A percentile compares a stretch with the other conserved stretches of the same genome.
phyloP scores from a whole-genome alignment of 2,797 vertebrate genomes.

The Toxotes lorentzi region DNA sequence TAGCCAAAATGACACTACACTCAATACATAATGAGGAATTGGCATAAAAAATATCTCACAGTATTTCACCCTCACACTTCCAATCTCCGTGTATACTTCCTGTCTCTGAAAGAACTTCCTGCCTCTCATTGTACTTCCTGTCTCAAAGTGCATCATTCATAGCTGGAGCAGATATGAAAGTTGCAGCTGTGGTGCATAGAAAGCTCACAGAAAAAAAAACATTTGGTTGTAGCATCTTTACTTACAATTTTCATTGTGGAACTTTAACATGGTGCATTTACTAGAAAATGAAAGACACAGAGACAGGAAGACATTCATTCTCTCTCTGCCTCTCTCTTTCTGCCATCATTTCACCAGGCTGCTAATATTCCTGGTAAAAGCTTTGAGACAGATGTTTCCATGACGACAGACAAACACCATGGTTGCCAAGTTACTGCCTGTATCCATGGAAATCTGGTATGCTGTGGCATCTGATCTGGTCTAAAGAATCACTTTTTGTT shows the following conservation, averaged over 20 bases:
- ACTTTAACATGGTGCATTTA: not conserved
- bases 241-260: not conserved
- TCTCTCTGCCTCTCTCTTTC: not conserved
- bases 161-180: not conserved
- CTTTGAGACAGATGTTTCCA: conserved; percentile 65
- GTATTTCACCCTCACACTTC: not conserved
- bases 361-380: conserved; percentile 24
- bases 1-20: not conserved
- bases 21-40: not conserved
- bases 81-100: conserved; percentile 15
- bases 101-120: conserved; percentile 45
- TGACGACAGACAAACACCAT: conserved; percentile 72
- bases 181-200: not conserved
- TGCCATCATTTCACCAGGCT: conserved; percentile 25
- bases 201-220: not conserved
- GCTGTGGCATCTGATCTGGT: conserved; percentile 53
- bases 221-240: not conserved
- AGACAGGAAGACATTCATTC: not conserved
- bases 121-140: conserved; percentile 47
- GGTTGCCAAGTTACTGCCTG: conserved; percentile 72
- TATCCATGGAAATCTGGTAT: conserved; percentile 74
- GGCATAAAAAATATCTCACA: not conserved
- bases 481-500: conserved; percentile 32
- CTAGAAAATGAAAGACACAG: not conserved
- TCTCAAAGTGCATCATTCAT: conserved; percentile 23